Conservation (phyloP, 1,140 invertebrate genomes). For the Bombus sibiricus region DNA sequence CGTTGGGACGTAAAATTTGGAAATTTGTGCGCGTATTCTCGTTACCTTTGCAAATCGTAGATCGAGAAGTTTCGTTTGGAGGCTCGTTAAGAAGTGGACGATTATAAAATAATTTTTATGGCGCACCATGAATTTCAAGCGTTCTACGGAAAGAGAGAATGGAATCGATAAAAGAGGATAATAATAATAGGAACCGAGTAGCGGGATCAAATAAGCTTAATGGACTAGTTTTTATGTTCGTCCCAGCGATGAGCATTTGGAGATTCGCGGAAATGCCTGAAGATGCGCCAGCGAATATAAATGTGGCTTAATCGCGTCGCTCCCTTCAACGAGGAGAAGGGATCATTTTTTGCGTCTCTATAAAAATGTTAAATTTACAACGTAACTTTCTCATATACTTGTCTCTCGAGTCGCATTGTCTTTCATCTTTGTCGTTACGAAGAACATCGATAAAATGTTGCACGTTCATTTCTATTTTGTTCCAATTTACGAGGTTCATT, state of each 20-base stretch:
- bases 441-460: no score
- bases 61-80: not conserved
- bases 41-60: no score
- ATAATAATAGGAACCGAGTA: not conserved
- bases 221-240: not conserved
- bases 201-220: slow-evolving; percentile 28
- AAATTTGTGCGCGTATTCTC: not conserved
- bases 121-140: not conserved
- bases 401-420: not conserved
- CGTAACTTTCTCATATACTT: not conserved
- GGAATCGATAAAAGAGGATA: not conserved
- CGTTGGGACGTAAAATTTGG: not conserved
- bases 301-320: not conserved
- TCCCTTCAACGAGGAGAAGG: not conserved
- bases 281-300: not conserved
- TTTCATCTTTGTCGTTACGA: not conserved
- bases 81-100: not conserved
- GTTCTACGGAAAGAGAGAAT: not conserved
- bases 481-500: no score
- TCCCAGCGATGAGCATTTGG: not conserved
- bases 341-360: not conserved
- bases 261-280: not conserved
- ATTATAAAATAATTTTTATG: not conserved
- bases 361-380: not conserved
- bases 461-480: no score